A percentile compares a stretch with the other conserved stretches of the same genome.
These are phyloP conservation scores for Sinocyclocheilus rhinocerous DNA, from an alignment of 2,113 vertebrate genomes.

Conservation along the genomic window DNA sequence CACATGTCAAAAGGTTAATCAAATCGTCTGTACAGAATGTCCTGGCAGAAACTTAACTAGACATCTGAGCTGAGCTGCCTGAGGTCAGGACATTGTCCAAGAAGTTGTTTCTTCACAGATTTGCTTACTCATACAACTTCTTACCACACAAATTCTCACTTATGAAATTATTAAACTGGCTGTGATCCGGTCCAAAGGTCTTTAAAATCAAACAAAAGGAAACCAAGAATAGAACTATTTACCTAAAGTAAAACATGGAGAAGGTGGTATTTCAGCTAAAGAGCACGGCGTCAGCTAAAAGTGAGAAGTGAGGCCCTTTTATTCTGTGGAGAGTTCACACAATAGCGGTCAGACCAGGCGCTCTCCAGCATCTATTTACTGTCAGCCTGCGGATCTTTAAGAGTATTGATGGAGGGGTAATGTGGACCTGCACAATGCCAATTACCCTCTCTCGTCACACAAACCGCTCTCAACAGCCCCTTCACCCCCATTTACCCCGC, in stretches of 20 bases:
- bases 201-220: conserved; percentile 33
- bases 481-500: conserved; percentile 35
- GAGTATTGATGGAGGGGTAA: conserved; percentile 72
- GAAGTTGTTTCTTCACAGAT: conserved; percentile 24
- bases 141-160: conserved; percentile 41
- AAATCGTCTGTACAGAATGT: conserved; percentile 35
- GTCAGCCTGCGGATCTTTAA: conserved; percentile 66
- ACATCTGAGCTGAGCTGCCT: conserved; percentile 48
- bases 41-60: conserved; percentile 37
- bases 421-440: conserved; percentile 69
- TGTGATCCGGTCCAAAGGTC: conserved; percentile 33
- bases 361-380: conserved; percentile 61
- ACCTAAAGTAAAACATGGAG: conserved; percentile 14
- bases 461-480: conserved; percentile 58
- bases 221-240: conserved; percentile 12
- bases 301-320: not conserved
- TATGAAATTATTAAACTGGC: conserved; percentile 31
- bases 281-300: not conserved
- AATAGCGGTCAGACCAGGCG: conserved; percentile 4
- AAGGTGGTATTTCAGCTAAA: not conserved
- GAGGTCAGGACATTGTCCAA: conserved; percentile 32
- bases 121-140: conserved; percentile 27
- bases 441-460: conserved; percentile 60
- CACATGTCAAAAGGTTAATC: conserved; percentile 18
- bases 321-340: conserved; percentile 26